Conservation (phyloP, 2,113 vertebrate genomes). For the Cephalopterus ornatus region DNA sequence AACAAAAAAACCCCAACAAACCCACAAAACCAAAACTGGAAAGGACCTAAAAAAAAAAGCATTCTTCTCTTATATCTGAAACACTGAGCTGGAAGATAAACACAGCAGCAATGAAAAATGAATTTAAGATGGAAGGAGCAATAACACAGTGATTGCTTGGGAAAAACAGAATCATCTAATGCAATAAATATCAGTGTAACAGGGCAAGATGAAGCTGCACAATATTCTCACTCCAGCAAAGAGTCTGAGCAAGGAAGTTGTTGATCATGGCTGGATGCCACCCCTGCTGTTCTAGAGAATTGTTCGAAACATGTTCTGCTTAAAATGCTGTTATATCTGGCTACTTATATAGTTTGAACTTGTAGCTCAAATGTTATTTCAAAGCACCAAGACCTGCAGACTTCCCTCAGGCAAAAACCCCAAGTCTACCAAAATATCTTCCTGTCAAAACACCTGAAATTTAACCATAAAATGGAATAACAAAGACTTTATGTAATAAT, state of each 20-base stretch:
- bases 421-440: not conserved
- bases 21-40: not conserved
- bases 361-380: not conserved
- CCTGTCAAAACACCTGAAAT: not conserved
- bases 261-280: conserved; percentile 34
- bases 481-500: not conserved
- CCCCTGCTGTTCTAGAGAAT: not conserved
- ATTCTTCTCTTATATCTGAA: not conserved
- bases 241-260: not conserved
- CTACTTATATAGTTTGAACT: not conserved
- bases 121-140: not conserved
- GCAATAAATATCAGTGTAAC: conserved; percentile 19
- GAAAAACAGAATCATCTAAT: not conserved
- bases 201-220: conserved; percentile 14
- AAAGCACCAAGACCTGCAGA: not conserved
- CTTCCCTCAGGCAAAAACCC: not conserved
- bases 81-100: not conserved
- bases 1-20: too few species aligned
- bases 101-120: not conserved
- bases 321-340: conserved; percentile 10
- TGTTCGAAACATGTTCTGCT: conserved; percentile 28
- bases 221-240: conserved; percentile 14
- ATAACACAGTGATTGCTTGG: not conserved
- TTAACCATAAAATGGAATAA: not conserved
- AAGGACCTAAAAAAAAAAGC: not conserved